Evolutionary conservation across 2,113 vertebrate genomes (phyloP).

Genomic region (Struthio camelus): DNA sequence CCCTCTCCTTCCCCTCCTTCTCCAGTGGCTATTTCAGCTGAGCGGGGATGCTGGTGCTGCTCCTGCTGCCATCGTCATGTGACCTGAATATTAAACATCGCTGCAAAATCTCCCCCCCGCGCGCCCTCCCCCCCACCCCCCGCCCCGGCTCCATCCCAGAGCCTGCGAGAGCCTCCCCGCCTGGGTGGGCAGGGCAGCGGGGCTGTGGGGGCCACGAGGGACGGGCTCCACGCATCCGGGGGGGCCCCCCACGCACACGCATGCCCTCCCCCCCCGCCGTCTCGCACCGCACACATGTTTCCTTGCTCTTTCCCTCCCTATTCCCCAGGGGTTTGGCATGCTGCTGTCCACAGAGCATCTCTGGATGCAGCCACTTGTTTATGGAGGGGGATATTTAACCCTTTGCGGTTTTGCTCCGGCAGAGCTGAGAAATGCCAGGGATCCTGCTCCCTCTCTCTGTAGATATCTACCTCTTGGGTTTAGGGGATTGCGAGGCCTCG

Average conservation of each 20-base stretch:
- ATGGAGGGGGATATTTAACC: conserved; percentile 23
- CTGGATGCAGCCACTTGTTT: conserved; percentile 14
- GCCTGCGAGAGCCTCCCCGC: neutral
- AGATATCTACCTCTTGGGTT: neutral
- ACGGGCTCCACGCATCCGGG: neutral
- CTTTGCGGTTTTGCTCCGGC: neutral
- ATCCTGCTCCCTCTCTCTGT: neutral
- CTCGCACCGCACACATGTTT: neutral
- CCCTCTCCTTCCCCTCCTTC: conserved; percentile 42
- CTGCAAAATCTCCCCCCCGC: conserved; percentile 67
- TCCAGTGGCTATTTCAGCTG: conserved; percentile 65
- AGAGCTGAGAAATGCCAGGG: neutral
- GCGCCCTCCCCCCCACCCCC: conserved; percentile 20
- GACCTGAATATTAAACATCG: conserved; percentile 75
- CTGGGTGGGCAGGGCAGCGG: neutral
- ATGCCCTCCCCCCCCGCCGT: neutral
- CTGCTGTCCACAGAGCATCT: conserved; percentile 21
- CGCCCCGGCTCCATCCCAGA: neutral
- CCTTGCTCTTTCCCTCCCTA: neutral
- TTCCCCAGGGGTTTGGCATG: neutral
- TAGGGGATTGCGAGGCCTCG: neutral
- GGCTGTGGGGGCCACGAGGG: neutral
- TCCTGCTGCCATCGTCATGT: conserved; percentile 74
- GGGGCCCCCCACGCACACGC: neutral
- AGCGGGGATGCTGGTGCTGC: conserved; percentile 71